Evolutionary conservation across 2,888 invertebrate species (phyloP), one percentile per base, ranked within the genome.

Genomic region (Notocelia uddmanniana): DNA sequence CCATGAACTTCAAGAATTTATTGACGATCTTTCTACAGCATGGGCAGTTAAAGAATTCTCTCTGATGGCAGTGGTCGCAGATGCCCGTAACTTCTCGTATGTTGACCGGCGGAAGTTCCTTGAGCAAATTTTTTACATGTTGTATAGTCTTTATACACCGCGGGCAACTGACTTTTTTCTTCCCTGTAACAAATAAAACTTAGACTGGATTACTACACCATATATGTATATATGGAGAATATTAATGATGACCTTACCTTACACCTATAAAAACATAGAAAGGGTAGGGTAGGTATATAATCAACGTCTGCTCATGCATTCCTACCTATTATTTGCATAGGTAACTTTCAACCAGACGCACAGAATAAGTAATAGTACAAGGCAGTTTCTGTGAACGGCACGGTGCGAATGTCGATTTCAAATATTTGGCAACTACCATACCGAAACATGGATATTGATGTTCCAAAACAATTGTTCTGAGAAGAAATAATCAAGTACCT

Each of bases 111-210:
- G 81, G 76, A 52, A 83, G 69, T 73, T 77, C 81, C 73, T 78
- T 76, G 54, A 86, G 73, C 60, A 87, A 75, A 68, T 79, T 80
- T 74, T 83, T 78, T n/a, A 85, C 83, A 68, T 81, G 80, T 74
- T 85, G 77, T 73, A 85, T 75, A 71, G 82, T 81, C 68, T 81
- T 78, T 75, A 81, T 84, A 80, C 92, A 92, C 69, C 88, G 81
- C 62, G 82, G 83, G 75, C 92, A 92, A 54, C 74, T 79, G 72
- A 87, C 77, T 68, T 80, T 77, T 57, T 78, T 78, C 75, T 77
- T 52, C 57, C 81, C 91, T 91, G 84, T 6, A 8, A 19, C 37
- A 58, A 55, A 19, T 34, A 19, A 57, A 5, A 23, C 8, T 0
- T 1, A 48, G n/a, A 48, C n/a, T n/a, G n/a, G n/a, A 11, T n/a